Percentiles rank a stretch among this genome's conserved stretches.
Conservation (phyloP, 64 coral and sea anemone species). For the Pocillopora verrucosa region DNA sequence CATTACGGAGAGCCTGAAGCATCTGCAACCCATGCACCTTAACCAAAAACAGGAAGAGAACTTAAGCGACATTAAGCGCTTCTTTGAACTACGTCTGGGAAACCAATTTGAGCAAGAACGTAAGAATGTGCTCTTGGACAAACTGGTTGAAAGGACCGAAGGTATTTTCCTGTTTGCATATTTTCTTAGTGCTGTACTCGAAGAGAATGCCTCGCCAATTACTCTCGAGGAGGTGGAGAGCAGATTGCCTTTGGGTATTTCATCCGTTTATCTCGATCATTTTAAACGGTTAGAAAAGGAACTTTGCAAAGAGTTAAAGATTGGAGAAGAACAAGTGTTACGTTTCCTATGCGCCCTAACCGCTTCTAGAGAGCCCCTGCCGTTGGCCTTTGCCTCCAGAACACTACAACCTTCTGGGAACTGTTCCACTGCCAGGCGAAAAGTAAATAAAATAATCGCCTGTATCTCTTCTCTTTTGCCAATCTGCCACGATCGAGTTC, state of each 20-base stretch:
- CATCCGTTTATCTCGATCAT: constrained; percentile 21
- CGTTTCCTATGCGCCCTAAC: constrained; percentile 30
- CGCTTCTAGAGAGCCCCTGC: not conserved
- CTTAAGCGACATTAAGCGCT: not conserved
- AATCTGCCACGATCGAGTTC: constrained; percentile 7
- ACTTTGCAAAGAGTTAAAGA: not conserved
- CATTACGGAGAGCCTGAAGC: no score
- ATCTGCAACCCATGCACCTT: not conserved
- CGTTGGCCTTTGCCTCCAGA: not conserved
- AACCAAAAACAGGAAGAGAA: not conserved
- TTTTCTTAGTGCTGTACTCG: no score
- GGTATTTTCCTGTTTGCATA: no score
- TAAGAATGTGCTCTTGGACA: not conserved
- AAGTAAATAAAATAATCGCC: not conserved
- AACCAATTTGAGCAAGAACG: not conserved
- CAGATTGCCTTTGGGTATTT: not conserved
- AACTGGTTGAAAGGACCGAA: not conserved
- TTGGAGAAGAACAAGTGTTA: constrained; percentile 14
- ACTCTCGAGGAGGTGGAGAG: not conserved
- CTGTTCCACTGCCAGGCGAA: not conserved
- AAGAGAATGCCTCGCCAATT: not conserved
- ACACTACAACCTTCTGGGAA: not conserved
- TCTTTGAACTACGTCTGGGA: not conserved
- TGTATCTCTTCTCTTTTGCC: constrained; percentile 14
- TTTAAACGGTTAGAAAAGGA: constrained; percentile 7